Evolutionary conservation across 2,797 vertebrate genomes (phyloP).

Genomic region (Pygocentrus nattereri): DNA sequence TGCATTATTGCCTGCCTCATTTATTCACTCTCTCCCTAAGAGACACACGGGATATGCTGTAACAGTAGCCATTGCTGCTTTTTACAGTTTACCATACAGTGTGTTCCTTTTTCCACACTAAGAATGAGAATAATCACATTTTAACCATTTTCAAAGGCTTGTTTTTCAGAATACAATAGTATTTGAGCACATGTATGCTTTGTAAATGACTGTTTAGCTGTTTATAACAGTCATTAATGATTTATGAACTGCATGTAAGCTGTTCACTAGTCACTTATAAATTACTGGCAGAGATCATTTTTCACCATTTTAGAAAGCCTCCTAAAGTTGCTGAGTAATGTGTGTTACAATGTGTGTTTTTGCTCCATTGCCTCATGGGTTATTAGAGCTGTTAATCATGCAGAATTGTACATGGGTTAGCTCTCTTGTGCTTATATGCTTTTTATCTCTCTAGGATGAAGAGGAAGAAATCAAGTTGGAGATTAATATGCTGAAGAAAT

Average conservation of each 20-base stretch:
- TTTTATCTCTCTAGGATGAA: conserved; percentile 73
- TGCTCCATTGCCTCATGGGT: neutral
- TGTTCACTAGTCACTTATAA: neutral
- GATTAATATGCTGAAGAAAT: conserved; percentile 99
- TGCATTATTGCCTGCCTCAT: neutral
- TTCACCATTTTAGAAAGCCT: neutral
- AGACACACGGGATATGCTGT: no score
- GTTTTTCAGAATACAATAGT: no score
- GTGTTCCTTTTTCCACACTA: no score
- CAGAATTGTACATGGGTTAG: no score
- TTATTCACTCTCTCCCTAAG: neutral
- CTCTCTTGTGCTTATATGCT: neutral
- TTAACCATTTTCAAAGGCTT: no score
- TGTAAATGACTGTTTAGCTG: no score
- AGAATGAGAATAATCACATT: no score
- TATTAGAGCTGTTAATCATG: neutral
- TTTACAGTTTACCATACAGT: no score
- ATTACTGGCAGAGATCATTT: no score
- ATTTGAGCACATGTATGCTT: no score
- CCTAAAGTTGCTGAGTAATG: neutral
- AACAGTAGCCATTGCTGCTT: no score
- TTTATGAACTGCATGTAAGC: neutral
- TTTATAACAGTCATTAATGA: neutral
- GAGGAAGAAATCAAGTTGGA: conserved; percentile 99
- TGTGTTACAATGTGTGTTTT: neutral